Percentiles rank a stretch among this genome's conserved stretches.
These are phyloP conservation scores for Creontiades dilutus DNA, from an alignment of 2,888 invertebrate genomes.

Conservation along the genomic window DNA sequence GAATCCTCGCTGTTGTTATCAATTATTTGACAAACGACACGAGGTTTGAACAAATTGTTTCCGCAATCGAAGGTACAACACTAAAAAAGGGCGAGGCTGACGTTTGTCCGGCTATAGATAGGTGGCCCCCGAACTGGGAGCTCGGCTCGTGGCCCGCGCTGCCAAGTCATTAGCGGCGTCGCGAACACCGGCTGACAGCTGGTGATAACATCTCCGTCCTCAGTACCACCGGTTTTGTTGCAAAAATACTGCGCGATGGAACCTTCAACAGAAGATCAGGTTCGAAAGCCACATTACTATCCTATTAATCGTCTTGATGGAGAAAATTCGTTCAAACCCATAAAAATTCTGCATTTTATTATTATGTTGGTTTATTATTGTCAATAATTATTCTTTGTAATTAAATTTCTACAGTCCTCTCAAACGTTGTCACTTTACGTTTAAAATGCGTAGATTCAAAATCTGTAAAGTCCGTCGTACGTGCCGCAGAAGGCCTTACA, in stretches of 20 bases:
- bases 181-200: constrained; percentile 27
- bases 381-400: too few species aligned
- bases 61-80: not conserved
- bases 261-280: not conserved
- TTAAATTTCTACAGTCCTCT: too few species aligned
- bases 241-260: constrained; percentile 18
- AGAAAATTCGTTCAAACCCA: too few species aligned
- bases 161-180: constrained; percentile 36
- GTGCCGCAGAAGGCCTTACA: too few species aligned
- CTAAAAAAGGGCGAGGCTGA: constrained; percentile 15
- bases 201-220: not conserved
- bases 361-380: too few species aligned
- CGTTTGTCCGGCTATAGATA: constrained; percentile 4
- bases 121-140: constrained; percentile 4
- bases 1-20: not conserved
- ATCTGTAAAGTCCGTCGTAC: too few species aligned
- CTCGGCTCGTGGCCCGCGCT: not conserved
- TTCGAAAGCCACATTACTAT: too few species aligned
- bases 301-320: too few species aligned
- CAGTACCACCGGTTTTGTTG: not conserved
- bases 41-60: not conserved
- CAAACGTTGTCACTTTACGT: too few species aligned
- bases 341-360: too few species aligned
- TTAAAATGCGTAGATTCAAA: too few species aligned
- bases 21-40: not conserved